Conservation (phyloP, 2,113 vertebrate genomes). For the Peromyscus maniculatus region DNA sequence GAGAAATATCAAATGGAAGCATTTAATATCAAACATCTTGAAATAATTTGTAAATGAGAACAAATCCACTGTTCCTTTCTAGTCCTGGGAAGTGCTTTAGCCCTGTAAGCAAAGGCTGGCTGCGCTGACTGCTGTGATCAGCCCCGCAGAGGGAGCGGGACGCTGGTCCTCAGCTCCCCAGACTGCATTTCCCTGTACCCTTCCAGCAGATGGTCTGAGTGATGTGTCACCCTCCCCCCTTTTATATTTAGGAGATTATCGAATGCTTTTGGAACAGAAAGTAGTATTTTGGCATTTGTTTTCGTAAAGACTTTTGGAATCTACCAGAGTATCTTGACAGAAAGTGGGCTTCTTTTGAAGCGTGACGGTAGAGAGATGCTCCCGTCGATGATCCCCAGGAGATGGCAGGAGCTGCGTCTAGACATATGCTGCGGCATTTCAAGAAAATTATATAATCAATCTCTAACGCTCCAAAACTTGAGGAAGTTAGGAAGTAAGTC, state of each 20-base stretch:
- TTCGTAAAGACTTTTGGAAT: constrained; percentile 62
- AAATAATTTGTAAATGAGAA: constrained; percentile 3
- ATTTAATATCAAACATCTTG: not conserved
- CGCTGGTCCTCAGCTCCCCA: not conserved
- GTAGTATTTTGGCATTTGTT: constrained; percentile 73
- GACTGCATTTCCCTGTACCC: not conserved
- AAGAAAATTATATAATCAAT: constrained; percentile 15
- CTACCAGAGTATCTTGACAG: constrained; percentile 69
- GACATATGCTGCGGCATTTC: constrained; percentile 58
- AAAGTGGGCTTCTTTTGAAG: constrained; percentile 71
- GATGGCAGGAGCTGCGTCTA: constrained; percentile 51
- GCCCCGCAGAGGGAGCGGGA: not conserved
- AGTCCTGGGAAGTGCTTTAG: not conserved
- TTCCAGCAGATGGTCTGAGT: constrained; percentile 63
- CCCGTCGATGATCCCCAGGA: constrained; percentile 34
- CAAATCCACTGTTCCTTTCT: not conserved
- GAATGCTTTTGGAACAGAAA: constrained; percentile 71
- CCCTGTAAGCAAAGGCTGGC: not conserved
- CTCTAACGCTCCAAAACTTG: not conserved
- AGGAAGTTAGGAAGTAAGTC: not conserved
- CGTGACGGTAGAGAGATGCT: constrained; percentile 39
- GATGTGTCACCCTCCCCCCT: not conserved
- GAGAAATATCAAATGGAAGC: not conserved
- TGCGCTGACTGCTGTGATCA: not conserved
- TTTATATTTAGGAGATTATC: constrained; percentile 62